Base-by-base conservation (phyloP, 2,797 vertebrate genomes). In the Hippoglossus hippoglossus region DNA sequence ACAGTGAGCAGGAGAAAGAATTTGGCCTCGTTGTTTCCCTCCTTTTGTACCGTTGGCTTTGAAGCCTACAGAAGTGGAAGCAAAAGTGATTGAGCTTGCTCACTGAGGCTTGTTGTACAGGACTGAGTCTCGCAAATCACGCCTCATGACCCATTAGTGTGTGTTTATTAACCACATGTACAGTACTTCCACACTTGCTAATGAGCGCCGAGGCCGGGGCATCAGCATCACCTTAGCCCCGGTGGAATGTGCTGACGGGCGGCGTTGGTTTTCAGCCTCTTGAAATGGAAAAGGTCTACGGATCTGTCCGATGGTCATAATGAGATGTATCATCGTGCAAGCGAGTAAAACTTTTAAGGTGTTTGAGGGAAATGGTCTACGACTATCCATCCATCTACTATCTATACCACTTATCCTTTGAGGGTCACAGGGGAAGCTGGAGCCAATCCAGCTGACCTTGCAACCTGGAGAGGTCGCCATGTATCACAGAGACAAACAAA, bases 61-160 rank as follows among this genome's bases (percentile, higher is more conserved):
- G 89, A 94, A 83, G 91, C 83, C 64, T 88, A 91, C 73, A 88
- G 67, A 80, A 91, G 93, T 91, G 90, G 94, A 96, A 93, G 93
- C 51, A 84, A 85, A 86, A 44, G n/a, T 79, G 79, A 92, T 92
- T 95, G 91, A 93, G 92, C 86, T 88, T 94, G 94, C 65, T 94
- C 94, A 95, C 3, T 88, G 93, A 92, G 90, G 94, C 96, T 92
- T 94, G 88, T 85, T 87, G 74, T 16, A 19, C 54, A 83, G 82
- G 79, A 87, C 71, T 41, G 73, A 75, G 88, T 88, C 85, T 91
- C 54, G 50, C 92, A 93, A 94, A 95, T 94, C 91, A 91, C 59
- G 86, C 91, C 93, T 89, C 92, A 89, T 94, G 93, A 89, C 82
- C 91, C 88, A 93, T 95, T 94, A 65, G 24, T 46, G 50, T 53